These are phyloP conservation scores for Apoderus coryli DNA, from an alignment of 2,888 invertebrate genomes.

Conservation along the genomic window DNA sequence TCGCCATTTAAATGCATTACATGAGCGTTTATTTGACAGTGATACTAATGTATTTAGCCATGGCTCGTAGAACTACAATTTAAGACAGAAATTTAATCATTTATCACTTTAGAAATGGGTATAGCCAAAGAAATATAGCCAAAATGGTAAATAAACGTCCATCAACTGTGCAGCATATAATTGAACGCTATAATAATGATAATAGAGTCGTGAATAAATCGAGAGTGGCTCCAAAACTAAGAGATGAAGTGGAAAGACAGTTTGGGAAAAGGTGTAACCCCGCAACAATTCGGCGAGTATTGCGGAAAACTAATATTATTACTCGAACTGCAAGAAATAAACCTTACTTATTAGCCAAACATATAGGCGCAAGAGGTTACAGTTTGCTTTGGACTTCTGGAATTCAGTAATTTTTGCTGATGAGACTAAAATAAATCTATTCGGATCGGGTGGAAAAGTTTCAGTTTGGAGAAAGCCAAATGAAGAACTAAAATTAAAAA, in stretches of 20 bases:
- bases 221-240: neutral
- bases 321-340: conserved; percentile 1
- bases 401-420: conserved; percentile 3
- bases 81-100: neutral
- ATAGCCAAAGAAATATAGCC: neutral
- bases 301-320: neutral
- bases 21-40: neutral
- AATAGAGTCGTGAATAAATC: conserved; percentile 1
- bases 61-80: neutral
- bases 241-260: neutral
- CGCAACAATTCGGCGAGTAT: neutral
- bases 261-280: neutral
- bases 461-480: conserved; percentile 6
- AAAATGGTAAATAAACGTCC: conserved; percentile 1
- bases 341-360: neutral
- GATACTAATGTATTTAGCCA: neutral
- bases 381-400: neutral
- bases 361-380: neutral
- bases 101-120: neutral
- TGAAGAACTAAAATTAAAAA: too few relatives aligned
- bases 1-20: neutral
- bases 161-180: neutral
- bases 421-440: conserved; percentile 10
- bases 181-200: neutral
- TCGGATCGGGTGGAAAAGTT: conserved; percentile 4